These are phyloP conservation scores for Schizopygopsis malacanthus DNA, from an alignment of 2,797 vertebrate species.

Conservation along the genomic window DNA sequence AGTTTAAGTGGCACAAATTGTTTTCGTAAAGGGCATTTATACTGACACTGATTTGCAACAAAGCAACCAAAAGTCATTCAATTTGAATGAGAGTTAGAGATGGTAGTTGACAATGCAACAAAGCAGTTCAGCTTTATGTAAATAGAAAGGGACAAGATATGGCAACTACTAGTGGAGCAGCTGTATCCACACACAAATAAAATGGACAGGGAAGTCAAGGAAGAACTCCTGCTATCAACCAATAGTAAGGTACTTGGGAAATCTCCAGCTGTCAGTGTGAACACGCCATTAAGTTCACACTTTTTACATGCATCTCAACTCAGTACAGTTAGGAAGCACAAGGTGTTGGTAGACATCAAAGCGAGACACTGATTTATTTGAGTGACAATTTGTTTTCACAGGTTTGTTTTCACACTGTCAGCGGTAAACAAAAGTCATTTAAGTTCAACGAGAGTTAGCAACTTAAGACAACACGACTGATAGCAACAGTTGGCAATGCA, in stretches of 20 bases:
- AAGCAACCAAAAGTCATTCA: slow-evolving; percentile 5
- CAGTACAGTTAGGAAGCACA: not conserved
- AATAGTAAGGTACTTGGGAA: not conserved
- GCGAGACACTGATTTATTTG: not conserved
- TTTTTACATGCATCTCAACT: slow-evolving; percentile 1
- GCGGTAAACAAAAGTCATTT: not conserved
- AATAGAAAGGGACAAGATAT: not conserved
- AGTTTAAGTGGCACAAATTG: not conserved
- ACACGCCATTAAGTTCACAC: not conserved
- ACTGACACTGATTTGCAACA: not conserved
- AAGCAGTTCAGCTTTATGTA: slow-evolving; percentile 4
- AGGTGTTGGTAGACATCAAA: not conserved
- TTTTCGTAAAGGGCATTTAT: not conserved
- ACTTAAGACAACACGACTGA: not conserved
- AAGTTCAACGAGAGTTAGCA: not conserved
- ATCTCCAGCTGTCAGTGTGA: slow-evolving; percentile 9
- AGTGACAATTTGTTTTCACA: not conserved
- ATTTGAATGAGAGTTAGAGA: not conserved
- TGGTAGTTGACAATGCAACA: not conserved
- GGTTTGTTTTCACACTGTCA: not conserved
- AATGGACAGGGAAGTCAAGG: not conserved
- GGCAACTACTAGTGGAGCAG: not conserved
- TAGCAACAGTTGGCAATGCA: not conserved
- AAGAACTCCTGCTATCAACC: not conserved
- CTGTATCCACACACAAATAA: not conserved